Evolutionary conservation across 1,140 invertebrate species (phyloP), one percentile per base, ranked within the genome.

Genomic region (Heliconius nattereri): DNA sequence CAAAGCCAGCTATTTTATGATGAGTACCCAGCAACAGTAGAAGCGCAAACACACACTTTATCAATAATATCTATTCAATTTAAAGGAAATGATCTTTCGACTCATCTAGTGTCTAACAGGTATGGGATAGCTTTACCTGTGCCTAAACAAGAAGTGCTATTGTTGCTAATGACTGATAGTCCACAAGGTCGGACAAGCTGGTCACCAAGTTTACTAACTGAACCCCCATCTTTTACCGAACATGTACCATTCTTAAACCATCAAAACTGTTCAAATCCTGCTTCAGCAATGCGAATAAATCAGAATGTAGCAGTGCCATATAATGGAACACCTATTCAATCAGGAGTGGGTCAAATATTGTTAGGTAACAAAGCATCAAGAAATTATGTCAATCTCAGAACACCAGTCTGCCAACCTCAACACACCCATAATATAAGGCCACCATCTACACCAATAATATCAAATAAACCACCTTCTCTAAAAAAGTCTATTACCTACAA

Each of bases 401-500:
- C 90, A 35, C 92, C 90, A 40, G 84, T 85, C 2, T 83, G 92
- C 9, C 90, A 92, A 49, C 92, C 90, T n/a, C 92, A 94, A 76
- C 86, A 89, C 73, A 78, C 82, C 72, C 70, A 80, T 37, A n/a
- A 82, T 66, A 29, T 66, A n/a, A 45, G 85, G 73, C 81, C 85
- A 32, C 79, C 84, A 32, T 26, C 81, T 23, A 71, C 85, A 71
- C 78, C 82, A 60, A 45, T 81, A 29, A 71, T 77, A 73, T 29
- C 86, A 75, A 89, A 81, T 37, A 90, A 89, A 80, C 84, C 88
- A 72, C 11, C 80, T 29, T 94, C 92, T 37, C 92, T 91, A 19
- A 93, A 89, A 86, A 95, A 90, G 81, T 95, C 83, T 84, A 94
- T 76, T 90, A 95, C 90, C 29, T 97, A 96, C 78, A 96, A 95